phyloP scores from a whole-genome alignment of 37 sponge, comb jelly and placozoan species.

The Hexactinellida sp. region DNA sequence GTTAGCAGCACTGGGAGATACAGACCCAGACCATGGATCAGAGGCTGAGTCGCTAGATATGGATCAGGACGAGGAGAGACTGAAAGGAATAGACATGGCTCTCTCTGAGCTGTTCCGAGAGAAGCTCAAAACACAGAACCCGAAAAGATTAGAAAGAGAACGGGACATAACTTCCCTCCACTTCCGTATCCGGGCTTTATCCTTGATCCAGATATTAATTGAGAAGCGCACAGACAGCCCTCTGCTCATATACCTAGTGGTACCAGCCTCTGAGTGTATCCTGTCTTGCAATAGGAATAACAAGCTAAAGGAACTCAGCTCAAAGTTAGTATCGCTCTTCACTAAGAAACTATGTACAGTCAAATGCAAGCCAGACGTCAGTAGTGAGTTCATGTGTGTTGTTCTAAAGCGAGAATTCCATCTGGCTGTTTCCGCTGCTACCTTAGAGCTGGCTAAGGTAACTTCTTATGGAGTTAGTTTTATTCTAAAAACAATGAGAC shows the following conservation, averaged over 20 bases:
- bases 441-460: not conserved
- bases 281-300: not conserved
- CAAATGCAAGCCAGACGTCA: not conserved
- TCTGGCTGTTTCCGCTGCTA: not conserved
- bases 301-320: not conserved
- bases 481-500: not conserved
- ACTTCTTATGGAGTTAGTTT: not conserved
- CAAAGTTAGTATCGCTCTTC: not conserved
- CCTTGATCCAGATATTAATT: not conserved
- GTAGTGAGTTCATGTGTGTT: not conserved
- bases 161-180: not conserved
- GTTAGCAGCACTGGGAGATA: not conserved
- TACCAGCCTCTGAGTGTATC: not conserved
- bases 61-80: conserved; percentile 1
- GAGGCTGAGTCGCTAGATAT: not conserved
- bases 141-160: not conserved
- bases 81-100: not conserved
- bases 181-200: not conserved
- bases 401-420: not conserved
- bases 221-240: not conserved
- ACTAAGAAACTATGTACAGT: not conserved
- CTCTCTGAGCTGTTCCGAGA: not conserved
- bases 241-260: not conserved
- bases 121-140: not conserved
- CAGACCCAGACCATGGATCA: not conserved